phyloP scores from a whole-genome alignment of 2,888 invertebrate species.

The Agonopterix heracliana region DNA sequence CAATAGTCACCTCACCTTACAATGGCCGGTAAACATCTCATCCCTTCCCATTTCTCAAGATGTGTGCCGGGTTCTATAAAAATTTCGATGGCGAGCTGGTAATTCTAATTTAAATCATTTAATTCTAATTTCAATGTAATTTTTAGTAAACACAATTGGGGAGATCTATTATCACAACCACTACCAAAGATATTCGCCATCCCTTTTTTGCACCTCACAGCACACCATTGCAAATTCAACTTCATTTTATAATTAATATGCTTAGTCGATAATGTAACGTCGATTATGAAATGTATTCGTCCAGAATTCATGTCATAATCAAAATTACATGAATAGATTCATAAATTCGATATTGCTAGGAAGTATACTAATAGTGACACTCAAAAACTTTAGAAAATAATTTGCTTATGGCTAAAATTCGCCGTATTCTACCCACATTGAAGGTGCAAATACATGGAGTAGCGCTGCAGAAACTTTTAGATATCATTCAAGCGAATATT shows the following conservation, averaged over 20 bases:
- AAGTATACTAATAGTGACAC: not conserved
- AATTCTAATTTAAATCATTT: too few species aligned
- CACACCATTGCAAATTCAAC: slow-evolving; percentile 1
- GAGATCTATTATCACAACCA: slow-evolving; percentile 52
- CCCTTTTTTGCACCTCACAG: slow-evolving; percentile 2
- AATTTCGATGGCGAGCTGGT: too few species aligned
- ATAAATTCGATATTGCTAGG: not conserved
- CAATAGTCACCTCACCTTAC: too few species aligned
- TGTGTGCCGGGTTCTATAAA: too few species aligned
- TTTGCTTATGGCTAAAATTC: not conserved
- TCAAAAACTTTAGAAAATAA: not conserved
- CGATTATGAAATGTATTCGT: not conserved
- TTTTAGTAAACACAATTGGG: slow-evolving; percentile 12
- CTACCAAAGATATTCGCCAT: slow-evolving; percentile 22
- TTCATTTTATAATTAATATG: not conserved
- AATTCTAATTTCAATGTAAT: not conserved
- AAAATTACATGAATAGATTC: not conserved
- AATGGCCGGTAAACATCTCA: too few species aligned
- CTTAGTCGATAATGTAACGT: not conserved
- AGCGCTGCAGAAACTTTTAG: too few species aligned
- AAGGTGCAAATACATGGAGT: too few species aligned
- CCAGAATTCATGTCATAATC: slow-evolving; percentile 1
- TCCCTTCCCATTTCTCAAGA: too few species aligned
- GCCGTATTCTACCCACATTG: not conserved
- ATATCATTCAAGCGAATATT: too few species aligned